phyloP scores from a whole-genome alignment of 2,797 vertebrate species.

The Platalea minor region DNA sequence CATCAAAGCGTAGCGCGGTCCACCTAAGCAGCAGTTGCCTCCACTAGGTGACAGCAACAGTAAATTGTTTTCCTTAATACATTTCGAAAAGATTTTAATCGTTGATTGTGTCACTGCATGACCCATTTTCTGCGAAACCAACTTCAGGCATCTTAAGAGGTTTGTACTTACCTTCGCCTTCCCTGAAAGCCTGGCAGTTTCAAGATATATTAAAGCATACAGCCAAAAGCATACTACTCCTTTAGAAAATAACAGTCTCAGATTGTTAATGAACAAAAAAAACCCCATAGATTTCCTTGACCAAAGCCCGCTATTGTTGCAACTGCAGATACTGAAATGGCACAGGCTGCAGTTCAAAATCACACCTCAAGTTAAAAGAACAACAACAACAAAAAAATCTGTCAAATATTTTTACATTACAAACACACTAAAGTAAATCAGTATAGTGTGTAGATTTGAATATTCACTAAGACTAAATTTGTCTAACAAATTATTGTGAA shows the following conservation, averaged over 20 bases:
- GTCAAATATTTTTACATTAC: not conserved
- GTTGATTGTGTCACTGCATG: not conserved
- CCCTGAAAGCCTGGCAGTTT: not conserved
- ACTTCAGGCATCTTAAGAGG: not conserved
- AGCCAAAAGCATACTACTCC: not conserved
- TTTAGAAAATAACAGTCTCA: not conserved
- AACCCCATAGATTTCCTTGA: not conserved
- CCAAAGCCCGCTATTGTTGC: not conserved
- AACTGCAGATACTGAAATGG: not conserved
- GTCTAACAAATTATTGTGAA: not conserved
- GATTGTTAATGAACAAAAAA: not conserved
- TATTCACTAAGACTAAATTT: not conserved
- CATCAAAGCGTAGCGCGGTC: not conserved
- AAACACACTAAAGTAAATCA: not conserved
- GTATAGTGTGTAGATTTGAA: not conserved
- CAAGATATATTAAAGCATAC: not conserved
- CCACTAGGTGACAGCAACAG: slow-evolving; percentile 62
- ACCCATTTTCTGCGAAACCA: not conserved
- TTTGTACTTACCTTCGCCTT: not conserved
- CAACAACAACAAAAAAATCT: not conserved
- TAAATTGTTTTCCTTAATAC: slow-evolving; percentile 45
- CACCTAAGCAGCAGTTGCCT: slow-evolving; percentile 38
- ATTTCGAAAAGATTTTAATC: slow-evolving; percentile 39
- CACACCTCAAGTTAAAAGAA: fast-evolving
- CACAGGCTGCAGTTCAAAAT: not conserved